A percentile compares a stretch with the other conserved stretches of the same genome.
These are phyloP conservation scores for Ophioninae sp. DNA, from an alignment of 2,888 invertebrate genomes.

Conservation along the genomic window DNA sequence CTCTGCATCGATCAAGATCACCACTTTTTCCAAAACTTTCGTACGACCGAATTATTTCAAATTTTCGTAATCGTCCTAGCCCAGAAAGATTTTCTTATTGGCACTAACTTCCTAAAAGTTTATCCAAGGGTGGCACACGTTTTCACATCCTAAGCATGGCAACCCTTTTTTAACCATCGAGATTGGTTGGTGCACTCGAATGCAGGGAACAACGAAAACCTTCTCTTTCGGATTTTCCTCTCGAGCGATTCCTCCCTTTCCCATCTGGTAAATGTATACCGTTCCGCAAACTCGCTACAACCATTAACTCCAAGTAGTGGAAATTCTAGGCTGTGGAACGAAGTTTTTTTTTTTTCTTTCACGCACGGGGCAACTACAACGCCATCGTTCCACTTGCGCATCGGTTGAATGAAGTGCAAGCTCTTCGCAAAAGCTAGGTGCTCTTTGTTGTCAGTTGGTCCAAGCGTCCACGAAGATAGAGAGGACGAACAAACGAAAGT, in stretches of 20 bases:
- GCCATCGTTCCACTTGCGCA: slow-evolving; percentile 40
- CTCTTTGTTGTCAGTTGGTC: slow-evolving; percentile 46
- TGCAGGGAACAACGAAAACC: not conserved
- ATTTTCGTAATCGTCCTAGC: slow-evolving; percentile 29
- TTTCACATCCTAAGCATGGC: slow-evolving; percentile 33
- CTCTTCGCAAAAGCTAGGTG: slow-evolving; percentile 37
- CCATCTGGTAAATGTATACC: slow-evolving; percentile 17
- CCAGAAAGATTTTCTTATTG: slow-evolving; percentile 11
- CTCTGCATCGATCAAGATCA: slow-evolving; percentile 6
- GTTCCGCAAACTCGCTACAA: slow-evolving; percentile 13
- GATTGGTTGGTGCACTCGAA: slow-evolving; percentile 18
- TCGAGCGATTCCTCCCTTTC: slow-evolving; percentile 12
- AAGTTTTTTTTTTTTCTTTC: not conserved
- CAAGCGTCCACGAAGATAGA: slow-evolving; percentile 33
- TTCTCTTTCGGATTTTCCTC: not conserved
- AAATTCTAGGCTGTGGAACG: slow-evolving; percentile 24
- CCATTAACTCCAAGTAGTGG: slow-evolving; percentile 56
- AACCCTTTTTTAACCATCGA: slow-evolving; percentile 10
- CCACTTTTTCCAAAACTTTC: slow-evolving; percentile 31
- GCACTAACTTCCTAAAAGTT: not conserved
- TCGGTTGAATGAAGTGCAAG: slow-evolving; percentile 41
- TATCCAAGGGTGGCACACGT: not conserved
- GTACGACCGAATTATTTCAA: slow-evolving; percentile 43
- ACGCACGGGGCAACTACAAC: slow-evolving; percentile 15
- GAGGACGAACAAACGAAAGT: slow-evolving; percentile 24